Percentiles rank a stretch among this genome's conserved stretches.
Conservation (phyloP, 2,797 vertebrate genomes). For the Stomatorhinus walkeri region DNA sequence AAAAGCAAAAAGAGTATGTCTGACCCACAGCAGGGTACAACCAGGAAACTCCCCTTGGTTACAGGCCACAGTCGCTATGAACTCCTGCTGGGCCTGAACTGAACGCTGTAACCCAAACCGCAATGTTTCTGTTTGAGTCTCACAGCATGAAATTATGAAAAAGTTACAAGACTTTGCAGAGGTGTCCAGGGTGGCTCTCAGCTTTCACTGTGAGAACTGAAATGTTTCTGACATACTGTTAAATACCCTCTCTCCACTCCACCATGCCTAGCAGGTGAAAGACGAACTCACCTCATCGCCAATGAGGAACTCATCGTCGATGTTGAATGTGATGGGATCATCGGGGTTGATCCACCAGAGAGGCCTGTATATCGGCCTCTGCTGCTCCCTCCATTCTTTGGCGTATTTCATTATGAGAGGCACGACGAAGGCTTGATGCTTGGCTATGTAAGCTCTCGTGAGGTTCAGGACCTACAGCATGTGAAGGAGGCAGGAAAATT, state of each 20-base stretch:
- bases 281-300: conserved; percentile 71
- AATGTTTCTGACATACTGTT: background rate
- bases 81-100: background rate
- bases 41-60: background rate
- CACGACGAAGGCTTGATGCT: conserved; percentile 68
- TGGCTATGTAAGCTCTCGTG: conserved; percentile 66
- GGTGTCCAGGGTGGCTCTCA: background rate
- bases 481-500: background rate
- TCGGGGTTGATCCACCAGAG: conserved; percentile 81
- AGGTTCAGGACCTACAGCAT: conserved; percentile 69
- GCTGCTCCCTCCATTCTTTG: conserved; percentile 63
- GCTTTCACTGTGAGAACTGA: background rate
- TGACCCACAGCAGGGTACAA: background rate
- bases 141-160: background rate
- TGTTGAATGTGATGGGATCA: conserved; percentile 66
- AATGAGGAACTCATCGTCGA: conserved; percentile 83
- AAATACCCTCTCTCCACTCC: background rate
- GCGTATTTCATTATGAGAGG: conserved; percentile 70
- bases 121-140: background rate
- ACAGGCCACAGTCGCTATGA: background rate
- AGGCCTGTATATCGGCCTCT: conserved; percentile 75
- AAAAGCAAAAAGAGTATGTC: background rate
- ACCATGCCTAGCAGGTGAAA: background rate
- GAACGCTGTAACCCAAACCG: conserved; percentile 11
- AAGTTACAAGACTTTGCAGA: background rate